Percentiles rank a stretch among this genome's conserved stretches.
These are phyloP conservation scores for Diarsia dahlii DNA, from an alignment of 2,888 invertebrate genomes.

Conservation along the genomic window DNA sequence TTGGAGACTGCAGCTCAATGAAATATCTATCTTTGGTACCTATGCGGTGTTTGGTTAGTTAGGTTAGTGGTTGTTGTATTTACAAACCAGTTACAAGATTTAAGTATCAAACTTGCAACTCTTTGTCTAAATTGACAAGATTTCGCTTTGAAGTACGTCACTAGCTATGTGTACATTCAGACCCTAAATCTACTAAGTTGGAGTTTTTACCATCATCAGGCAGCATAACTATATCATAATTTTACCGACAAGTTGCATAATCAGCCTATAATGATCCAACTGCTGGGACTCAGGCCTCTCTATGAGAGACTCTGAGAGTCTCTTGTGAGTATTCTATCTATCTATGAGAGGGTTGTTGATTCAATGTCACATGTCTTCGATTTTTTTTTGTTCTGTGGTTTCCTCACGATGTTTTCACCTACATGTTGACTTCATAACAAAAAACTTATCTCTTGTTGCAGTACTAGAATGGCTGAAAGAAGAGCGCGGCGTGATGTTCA, in stretches of 20 bases:
- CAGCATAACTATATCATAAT: no score
- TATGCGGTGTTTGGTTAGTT: no score
- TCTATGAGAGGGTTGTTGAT: no score
- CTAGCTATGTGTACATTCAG: not conserved
- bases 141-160: not conserved
- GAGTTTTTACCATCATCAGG: not conserved
- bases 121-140: no score
- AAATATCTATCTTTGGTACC: not conserved
- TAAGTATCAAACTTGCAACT: not conserved
- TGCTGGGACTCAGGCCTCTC: no score
- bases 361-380: no score
- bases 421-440: not conserved
- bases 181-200: not conserved
- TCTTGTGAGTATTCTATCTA: no score
- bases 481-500: slow-evolving; percentile 91
- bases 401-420: no score
- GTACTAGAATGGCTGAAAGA: slow-evolving; percentile 91
- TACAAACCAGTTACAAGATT: not conserved
- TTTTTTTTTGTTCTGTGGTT: no score
- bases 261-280: no score
- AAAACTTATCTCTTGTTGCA: slow-evolving; percentile 63
- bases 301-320: no score
- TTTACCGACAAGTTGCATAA: no score
- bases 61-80: not conserved
- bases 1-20: not conserved